These are phyloP conservation scores for Ceraclea dissimilis DNA, from an alignment of 2,888 invertebrate genomes.

Conservation along the genomic window DNA sequence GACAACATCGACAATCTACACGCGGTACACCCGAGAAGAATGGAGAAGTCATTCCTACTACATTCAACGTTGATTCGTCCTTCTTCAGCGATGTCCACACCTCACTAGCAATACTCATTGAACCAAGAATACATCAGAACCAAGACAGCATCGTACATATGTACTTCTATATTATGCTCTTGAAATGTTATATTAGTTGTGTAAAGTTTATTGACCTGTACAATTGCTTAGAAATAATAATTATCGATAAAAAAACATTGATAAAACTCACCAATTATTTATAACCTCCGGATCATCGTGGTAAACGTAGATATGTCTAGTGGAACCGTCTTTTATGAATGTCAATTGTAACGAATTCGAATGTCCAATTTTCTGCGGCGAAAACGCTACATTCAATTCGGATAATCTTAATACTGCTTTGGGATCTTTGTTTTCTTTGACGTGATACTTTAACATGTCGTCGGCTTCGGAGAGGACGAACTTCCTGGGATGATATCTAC, in stretches of 20 bases:
- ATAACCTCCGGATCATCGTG: slow-evolving; percentile 81
- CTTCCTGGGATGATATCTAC: slow-evolving; percentile 72
- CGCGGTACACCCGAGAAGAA: too few species aligned
- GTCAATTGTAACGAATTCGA: slow-evolving; percentile 79
- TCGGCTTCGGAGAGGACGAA: slow-evolving; percentile 76
- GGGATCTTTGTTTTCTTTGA: slow-evolving; percentile 68
- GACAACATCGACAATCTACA: too few species aligned
- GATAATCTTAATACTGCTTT: slow-evolving; percentile 76
- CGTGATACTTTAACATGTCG: slow-evolving; percentile 71
- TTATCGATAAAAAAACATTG: slow-evolving; percentile 6
- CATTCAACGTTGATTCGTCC: too few species aligned
- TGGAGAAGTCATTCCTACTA: too few species aligned
- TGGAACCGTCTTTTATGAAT: slow-evolving; percentile 77
- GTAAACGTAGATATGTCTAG: slow-evolving; percentile 80
- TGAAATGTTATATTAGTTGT: too few species aligned
- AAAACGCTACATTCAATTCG: slow-evolving; percentile 77
- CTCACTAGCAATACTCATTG: too few species aligned
- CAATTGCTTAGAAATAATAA: too few species aligned
- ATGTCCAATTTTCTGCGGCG: slow-evolving; percentile 72
- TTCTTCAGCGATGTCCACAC: too few species aligned
- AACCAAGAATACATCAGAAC: too few species aligned
- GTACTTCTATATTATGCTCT: too few species aligned
- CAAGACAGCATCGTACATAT: too few species aligned
- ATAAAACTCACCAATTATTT: slow-evolving; percentile 63
- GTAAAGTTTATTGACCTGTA: too few species aligned